A percentile compares a stretch with the other conserved stretches of the same genome.
Evolutionary conservation across 2,113 vertebrate genomes (phyloP).

Genomic region (Campylorhamphus procurvoides): DNA sequence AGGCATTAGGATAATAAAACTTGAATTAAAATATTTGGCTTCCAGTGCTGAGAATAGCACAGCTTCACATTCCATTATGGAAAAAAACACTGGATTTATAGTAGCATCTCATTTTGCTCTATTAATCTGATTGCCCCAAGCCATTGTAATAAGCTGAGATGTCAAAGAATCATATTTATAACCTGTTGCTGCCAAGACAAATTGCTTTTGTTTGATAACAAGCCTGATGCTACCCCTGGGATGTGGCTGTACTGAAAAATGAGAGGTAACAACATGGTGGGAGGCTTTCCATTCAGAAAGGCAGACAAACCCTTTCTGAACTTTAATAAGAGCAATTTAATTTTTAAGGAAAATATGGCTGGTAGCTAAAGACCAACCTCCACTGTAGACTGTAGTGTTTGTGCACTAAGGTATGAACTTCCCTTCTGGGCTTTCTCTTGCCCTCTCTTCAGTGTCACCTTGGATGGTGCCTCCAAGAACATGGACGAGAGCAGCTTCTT

Average conservation of each 20-base stretch:
- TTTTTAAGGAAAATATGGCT: neutral
- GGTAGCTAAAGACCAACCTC: neutral
- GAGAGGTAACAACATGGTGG: neutral
- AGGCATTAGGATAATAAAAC: neutral
- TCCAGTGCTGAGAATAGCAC: neutral
- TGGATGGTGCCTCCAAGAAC: neutral
- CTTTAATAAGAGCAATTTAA: neutral
- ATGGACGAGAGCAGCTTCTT: neutral
- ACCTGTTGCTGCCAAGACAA: constrained; percentile 29
- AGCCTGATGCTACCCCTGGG: neutral
- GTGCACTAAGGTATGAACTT: neutral
- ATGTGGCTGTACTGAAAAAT: neutral
- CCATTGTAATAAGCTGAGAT: neutral
- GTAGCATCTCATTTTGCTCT: constrained; percentile 19
- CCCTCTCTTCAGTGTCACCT: neutral
- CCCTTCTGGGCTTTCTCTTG: neutral
- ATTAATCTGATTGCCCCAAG: constrained; percentile 41
- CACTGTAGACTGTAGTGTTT: neutral
- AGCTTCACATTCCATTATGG: neutral
- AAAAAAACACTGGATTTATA: neutral
- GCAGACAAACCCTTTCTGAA: neutral
- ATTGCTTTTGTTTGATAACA: neutral
- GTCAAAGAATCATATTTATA: constrained; percentile 12
- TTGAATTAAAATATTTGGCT: neutral
- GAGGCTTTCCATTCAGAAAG: neutral